Conservation (phyloP, 1,140 invertebrate genomes). For the Leptonema lineaticorne region DNA sequence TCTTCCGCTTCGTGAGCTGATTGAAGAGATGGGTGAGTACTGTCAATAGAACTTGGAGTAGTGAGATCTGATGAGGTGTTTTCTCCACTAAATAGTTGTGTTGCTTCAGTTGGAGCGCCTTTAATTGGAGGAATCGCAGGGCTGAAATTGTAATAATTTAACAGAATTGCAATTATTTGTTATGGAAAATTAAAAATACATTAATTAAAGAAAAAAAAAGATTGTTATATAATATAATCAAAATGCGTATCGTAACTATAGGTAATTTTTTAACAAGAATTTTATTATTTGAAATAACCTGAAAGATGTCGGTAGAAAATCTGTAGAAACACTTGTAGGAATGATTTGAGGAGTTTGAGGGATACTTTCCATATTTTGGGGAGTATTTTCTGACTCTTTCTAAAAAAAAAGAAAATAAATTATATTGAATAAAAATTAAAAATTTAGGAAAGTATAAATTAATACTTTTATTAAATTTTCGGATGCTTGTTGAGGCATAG, state of each 20-base stretch:
- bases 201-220: too few species aligned
- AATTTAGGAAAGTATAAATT: not conserved
- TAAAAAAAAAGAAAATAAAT: conserved; percentile 1
- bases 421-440: not conserved
- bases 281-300: conserved; percentile 30
- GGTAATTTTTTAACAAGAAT: too few species aligned
- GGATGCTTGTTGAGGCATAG: conserved; percentile 34
- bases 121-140: conserved; percentile 60
- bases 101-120: conserved; percentile 54
- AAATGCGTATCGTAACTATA: too few species aligned
- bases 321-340: conserved; percentile 31
- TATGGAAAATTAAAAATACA: too few species aligned
- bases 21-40: conserved; percentile 31
- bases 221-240: too few species aligned
- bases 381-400: conserved; percentile 29
- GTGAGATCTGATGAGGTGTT: conserved; percentile 48
- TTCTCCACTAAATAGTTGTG: conserved; percentile 49
- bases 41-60: conserved; percentile 44
- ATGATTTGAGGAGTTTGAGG: conserved; percentile 5
- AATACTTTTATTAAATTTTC: conserved; percentile 39
- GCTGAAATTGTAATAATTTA: too few species aligned
- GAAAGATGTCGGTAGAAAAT: conserved; percentile 35
- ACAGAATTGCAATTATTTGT: too few species aligned
- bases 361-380: not conserved
- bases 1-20: conserved; percentile 38